phyloP scores from a whole-genome alignment of 2,113 vertebrate genomes.

The Megaptera novaeangliae region DNA sequence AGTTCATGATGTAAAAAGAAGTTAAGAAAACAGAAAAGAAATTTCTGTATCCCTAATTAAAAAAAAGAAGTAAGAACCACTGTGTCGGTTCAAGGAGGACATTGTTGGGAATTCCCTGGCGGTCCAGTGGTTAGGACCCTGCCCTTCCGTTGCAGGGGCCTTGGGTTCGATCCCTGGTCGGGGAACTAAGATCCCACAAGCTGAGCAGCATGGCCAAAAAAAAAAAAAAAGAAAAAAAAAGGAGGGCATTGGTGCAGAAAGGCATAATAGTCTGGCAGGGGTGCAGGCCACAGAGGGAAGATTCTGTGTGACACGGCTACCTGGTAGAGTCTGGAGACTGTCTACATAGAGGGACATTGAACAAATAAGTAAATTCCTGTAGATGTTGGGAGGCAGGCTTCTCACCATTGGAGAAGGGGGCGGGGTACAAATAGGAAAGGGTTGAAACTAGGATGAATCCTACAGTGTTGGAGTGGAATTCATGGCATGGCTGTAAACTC shows the following conservation, averaged over 20 bases:
- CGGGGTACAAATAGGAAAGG: background rate
- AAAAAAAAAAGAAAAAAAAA: background rate
- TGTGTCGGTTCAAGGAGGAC: background rate
- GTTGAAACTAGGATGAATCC: background rate
- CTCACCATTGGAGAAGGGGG: background rate
- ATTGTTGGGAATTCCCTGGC: too few relatives aligned
- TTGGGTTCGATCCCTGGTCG: fast-evolving
- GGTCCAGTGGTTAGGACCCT: too few relatives aligned
- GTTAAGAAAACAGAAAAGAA: background rate
- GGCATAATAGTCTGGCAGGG: fast-evolving
- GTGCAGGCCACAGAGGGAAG: fast-evolving
- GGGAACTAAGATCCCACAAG: too few relatives aligned
- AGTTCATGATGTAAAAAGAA: background rate
- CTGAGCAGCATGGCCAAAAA: too few relatives aligned
- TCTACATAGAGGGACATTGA: background rate
- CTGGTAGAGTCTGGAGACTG: background rate
- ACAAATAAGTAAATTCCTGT: background rate
- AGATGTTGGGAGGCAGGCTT: background rate
- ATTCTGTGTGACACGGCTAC: background rate
- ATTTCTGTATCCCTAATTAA: background rate
- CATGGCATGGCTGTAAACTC: background rate
- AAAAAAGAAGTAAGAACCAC: background rate
- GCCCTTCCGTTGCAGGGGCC: too few relatives aligned
- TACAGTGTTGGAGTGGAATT: background rate
- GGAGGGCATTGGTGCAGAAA: background rate